Evolutionary conservation across 1,140 invertebrate species (phyloP), one percentile per base, ranked within the genome.

Genomic region (Ptiloglossa arizonensis): DNA sequence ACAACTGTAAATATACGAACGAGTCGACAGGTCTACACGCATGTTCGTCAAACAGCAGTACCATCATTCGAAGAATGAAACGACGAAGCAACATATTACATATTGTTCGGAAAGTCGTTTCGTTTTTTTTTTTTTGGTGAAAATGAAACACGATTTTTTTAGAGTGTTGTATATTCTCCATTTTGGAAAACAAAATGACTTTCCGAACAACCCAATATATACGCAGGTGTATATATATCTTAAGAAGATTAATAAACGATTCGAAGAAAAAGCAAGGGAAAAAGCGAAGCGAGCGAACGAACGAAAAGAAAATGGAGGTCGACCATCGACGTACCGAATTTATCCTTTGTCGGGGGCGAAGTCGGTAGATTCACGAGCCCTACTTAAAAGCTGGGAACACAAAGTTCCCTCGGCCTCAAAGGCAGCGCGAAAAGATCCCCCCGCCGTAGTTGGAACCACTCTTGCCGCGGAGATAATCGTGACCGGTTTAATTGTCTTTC

Each of bases 341-440:
- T 83, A 83, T 82, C 46, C 72, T 29, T 78, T 69, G 38, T 54
- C 52, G 27, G 74, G 60, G 50, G 56, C 35, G 52, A 38, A 73
- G 54, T 48, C 64, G 81, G 82, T 79, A 73, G 81, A 83, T 83
- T 83, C 82, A 82, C 79, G 63, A 64, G 82, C 56, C 54, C 41
- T 73, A 78, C 54, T 32, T 38, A 29, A 13, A n/a, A n/a, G 29
- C 24, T 22, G 13, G 5, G 35, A 11, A 38, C 41, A 22, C 68
- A 71, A 70, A 70, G 54, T 60, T 72, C 35, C 57, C 27, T 46
- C 32, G 22, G 32, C 5, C n/a, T 70, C n/a, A 44, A 57, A 57
- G 0, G 35, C 9, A 46, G 24, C 17, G 5, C 13, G 5, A 27
- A 6, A n/a, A n/a, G 48, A 54, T 32, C n/a, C n/a, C n/a, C 29